Conservation (phyloP, 2,888 invertebrate genomes). For the Oligia fasciuncula region DNA sequence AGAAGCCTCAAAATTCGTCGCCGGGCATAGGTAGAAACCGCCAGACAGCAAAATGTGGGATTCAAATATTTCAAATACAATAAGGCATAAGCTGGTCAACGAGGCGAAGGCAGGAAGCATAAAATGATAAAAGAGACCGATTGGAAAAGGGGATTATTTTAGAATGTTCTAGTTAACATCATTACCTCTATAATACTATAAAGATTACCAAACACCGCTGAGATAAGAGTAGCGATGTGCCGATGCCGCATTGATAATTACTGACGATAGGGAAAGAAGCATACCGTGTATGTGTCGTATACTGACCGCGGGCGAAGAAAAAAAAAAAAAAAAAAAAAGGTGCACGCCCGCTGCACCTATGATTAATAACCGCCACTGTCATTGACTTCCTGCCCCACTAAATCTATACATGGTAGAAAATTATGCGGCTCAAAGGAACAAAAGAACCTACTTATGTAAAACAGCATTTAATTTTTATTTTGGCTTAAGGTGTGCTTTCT, state of each 20-base stretch:
- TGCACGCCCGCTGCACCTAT: neutral
- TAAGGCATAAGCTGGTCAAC: neutral
- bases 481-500: neutral
- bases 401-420: neutral
- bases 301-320: too few relatives aligned
- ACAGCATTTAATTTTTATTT: neutral
- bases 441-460: neutral
- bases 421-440: neutral
- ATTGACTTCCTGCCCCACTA: neutral
- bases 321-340: too few relatives aligned
- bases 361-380: slow-evolving; percentile 1
- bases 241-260: neutral
- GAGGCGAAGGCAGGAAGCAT: neutral
- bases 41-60: neutral
- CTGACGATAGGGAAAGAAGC: neutral
- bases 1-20: neutral
- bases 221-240: neutral
- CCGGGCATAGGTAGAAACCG: slow-evolving; percentile 1
- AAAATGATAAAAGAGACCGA: neutral
- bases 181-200: neutral
- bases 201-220: too few relatives aligned
- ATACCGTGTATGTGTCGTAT: neutral
- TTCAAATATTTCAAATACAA: slow-evolving; percentile 2
- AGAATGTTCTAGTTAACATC: neutral
- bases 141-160: too few relatives aligned